Evolutionary conservation across 2,797 vertebrate genomes (phyloP), one percentile per base, ranked within the genome.

Genomic region (Cetoscarus ocellatus): DNA sequence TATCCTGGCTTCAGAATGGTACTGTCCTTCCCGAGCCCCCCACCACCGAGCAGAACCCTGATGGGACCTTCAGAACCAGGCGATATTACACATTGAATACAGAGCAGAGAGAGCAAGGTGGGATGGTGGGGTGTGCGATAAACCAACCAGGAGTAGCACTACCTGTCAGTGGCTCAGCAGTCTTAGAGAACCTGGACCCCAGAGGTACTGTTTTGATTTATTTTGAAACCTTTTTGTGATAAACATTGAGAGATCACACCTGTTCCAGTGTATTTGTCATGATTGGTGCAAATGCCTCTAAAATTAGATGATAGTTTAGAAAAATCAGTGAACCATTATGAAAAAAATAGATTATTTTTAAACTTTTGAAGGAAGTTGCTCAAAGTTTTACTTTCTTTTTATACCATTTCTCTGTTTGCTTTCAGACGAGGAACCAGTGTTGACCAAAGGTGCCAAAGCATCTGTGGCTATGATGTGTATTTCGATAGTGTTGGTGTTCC

Each of bases 401-500:
- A 27, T 27, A 27, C 2, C 27, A 27, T 2, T 2, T 27, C 27
- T 45, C 3, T 70, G 14, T 51, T 56, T 38, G 10, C 61, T 59
- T 50, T 49, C 67, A 94, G 94, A 80, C 43, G 85, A 87, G 38
- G 34, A 88, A 14, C 84, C 83, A 1, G 88, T 92, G 17, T 70
- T 95, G 73, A 94, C 79, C 1, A 95, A 95, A 71, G 91, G 94
- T 3, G 94, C 94, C 48, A 95, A 95, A 87, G 95, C 95, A 1
- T 94, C 94, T 0, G 93, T 95, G 60, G 92, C 94, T 3, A 79
- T 95, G 88, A 95, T 95, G 94, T 91, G 91, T 15, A 95, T 95
- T 61, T 95, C 95, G n/a, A 67, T 95, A 42, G 92, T 94, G 8
- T 87, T 95, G 42, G 92, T 95, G 48, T 88, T 95, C 75, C 87